Evolutionary conservation across 2,113 vertebrate species (phyloP).

Genomic region (Bos indicus): DNA sequence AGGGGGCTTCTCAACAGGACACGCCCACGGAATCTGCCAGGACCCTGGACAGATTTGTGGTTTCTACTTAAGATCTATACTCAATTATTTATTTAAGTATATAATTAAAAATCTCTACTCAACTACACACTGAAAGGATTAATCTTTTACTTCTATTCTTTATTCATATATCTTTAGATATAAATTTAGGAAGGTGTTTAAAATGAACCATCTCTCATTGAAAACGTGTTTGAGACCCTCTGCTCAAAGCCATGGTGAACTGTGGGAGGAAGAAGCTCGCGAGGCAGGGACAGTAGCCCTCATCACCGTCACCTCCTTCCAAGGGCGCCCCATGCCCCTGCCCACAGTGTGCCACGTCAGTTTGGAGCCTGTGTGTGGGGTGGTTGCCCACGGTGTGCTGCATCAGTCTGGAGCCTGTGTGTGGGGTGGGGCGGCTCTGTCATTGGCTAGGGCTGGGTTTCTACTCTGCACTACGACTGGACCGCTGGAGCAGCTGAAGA

Average conservation of each 20-base stretch:
- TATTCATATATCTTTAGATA: background rate
- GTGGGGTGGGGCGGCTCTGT: background rate
- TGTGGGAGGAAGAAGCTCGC: accelerated
- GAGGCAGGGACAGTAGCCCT: background rate
- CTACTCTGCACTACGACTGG: background rate
- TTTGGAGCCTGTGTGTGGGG: no score
- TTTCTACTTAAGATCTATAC: background rate
- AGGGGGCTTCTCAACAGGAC: background rate
- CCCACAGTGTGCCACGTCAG: accelerated
- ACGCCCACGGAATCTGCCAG: accelerated
- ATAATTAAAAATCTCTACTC: background rate
- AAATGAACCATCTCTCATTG: background rate
- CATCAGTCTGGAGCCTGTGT: background rate
- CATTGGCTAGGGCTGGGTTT: background rate
- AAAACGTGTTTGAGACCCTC: background rate
- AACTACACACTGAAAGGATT: background rate
- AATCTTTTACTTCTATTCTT: background rate
- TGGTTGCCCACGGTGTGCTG: accelerated
- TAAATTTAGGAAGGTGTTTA: background rate
- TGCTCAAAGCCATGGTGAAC: background rate
- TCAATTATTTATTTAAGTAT: background rate
- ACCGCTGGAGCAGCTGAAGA: background rate
- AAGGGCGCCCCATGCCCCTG: accelerated
- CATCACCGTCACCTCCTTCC: accelerated
- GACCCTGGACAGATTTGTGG: background rate